Evolutionary conservation across 2,113 vertebrate genomes (phyloP), one percentile per base, ranked within the genome.

Genomic region (Lasiurus borealis): DNA sequence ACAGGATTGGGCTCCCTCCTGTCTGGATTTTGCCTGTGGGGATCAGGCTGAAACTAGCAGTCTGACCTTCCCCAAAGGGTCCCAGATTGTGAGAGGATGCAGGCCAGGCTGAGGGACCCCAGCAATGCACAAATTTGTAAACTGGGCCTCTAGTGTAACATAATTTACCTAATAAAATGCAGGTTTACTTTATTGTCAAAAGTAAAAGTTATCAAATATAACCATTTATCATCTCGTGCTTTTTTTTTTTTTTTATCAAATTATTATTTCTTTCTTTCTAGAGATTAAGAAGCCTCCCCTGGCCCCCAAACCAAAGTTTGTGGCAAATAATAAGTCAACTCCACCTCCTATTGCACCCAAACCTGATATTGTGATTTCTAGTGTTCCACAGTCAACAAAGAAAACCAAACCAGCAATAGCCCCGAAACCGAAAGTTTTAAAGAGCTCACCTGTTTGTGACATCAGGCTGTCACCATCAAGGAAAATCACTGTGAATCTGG

Each of bases 241-340:
- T 90, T 93, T 40, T 92, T 94, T 64, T 57, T 89, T n/a, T n/a
- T n/a, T n/a, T n/a, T n/a, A n/a, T 90, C 62, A 93, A 72, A 54
- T 96, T 97, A 93, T 97, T 50, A 21, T 92, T 96, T 96, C 19
- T 96, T 95, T 82, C 68, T 96, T 80, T 95, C 76, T 98, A 99
- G 99, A 99, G 98, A 99, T 99, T 95, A 99, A 99, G 99, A 99
- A 99, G 98, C 99, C 99, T 94, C 99, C 99, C 6, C 98, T 99
- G 98, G 99, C 99, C 96, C 99, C 99, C 83, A 99, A 99, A 98
- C 99, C 99, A 94, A 99, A 99, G 98, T 98, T 99, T 97, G 98
- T 98, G 72, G 95, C 98, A 93, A 98, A 98, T 96, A 98, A 98
- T 95, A 99, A 99, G 95, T 98, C 98, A 77, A 88, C 96, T 0